Base-by-base conservation (phyloP, 2,113 vertebrate species). In the Chascanopsetta lugubris region DNA sequence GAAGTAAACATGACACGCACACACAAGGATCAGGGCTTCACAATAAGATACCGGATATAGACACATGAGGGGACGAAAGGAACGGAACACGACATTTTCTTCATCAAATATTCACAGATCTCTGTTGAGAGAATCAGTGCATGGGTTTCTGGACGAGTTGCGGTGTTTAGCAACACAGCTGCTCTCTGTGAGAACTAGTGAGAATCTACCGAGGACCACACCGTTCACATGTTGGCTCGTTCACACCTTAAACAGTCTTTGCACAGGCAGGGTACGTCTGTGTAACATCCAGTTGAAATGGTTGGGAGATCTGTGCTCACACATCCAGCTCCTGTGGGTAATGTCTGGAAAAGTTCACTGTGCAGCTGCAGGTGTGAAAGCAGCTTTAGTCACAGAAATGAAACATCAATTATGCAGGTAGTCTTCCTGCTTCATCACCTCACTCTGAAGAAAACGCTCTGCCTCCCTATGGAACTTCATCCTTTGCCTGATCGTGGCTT, bases 401-500 rank as follows among this genome's bases (percentile, higher is more conserved):
- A 60, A 69, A 60, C 51, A 54, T 21, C 22, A 0, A 20, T 24
- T 26, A 30, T 1, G 4, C 24, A 47, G 29, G 2, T 32, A 21
- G 8, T 21, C 29, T 61, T 32, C 4, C 15, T 48, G 62, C 45
- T 67, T 38, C 5, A 8, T 72, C 56, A 53, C 2, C 15, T 54
- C 46, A 22, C 3, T 6, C 3, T 24, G 20, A 59, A 55, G 68
- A 38, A 50, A n/a, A n/a, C n/a, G n/a, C n/a, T 9, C 61, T 48
- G 12, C 27, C 50, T 59, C 42, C 12, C 48, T 53, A 56, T 58
- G 32, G 59, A 45, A 51, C 47, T 12, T 24, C 53, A 40, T 56
- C 20, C 29, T 51, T 21, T 43, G 20, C 56, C 70, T 50, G 62
- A 74, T 71, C 5, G 18, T 36, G 27, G 17, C 67, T n/a, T n/a